Conservation (phyloP, 1,140 invertebrate genomes). For the Rhagoletis pomonella region DNA sequence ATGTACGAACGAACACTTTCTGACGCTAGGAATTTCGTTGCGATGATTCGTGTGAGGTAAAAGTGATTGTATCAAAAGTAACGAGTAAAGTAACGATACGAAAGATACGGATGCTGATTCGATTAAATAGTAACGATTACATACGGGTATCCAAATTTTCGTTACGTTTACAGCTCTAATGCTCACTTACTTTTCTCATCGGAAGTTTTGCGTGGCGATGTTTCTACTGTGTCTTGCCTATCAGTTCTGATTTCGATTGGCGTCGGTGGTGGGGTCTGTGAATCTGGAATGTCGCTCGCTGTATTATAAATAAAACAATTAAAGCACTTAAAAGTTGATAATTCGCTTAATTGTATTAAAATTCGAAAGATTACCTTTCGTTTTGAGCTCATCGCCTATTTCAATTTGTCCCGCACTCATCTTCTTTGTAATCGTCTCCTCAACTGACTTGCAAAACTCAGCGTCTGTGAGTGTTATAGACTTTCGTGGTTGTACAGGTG, state of each 20-base stretch:
- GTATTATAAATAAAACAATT: constrained; percentile 29
- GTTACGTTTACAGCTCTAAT: neutral
- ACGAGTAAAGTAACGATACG: too few species aligned
- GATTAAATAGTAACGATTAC: too few species aligned
- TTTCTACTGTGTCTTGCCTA: constrained; percentile 62
- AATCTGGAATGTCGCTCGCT: constrained; percentile 71
- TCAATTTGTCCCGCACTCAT: constrained; percentile 73
- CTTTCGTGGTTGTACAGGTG: constrained; percentile 68
- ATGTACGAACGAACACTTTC: too few species aligned
- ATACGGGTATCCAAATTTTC: neutral
- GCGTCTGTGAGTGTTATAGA: constrained; percentile 68
- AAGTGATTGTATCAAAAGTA: too few species aligned
- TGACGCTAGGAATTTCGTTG: too few species aligned
- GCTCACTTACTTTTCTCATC: constrained; percentile 28
- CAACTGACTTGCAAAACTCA: constrained; percentile 72
- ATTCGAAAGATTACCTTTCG: constrained; percentile 61
- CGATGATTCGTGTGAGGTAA: too few species aligned
- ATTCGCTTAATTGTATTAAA: neutral
- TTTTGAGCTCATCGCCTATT: constrained; percentile 69
- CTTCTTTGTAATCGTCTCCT: constrained; percentile 73
- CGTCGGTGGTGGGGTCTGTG: constrained; percentile 73
- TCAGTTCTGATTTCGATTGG: constrained; percentile 70
- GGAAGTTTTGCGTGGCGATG: neutral
- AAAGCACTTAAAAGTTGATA: neutral
- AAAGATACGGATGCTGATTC: neutral